phyloP scores from a whole-genome alignment of 2,797 vertebrate species.

The Ctenopoma kingsleyae region DNA sequence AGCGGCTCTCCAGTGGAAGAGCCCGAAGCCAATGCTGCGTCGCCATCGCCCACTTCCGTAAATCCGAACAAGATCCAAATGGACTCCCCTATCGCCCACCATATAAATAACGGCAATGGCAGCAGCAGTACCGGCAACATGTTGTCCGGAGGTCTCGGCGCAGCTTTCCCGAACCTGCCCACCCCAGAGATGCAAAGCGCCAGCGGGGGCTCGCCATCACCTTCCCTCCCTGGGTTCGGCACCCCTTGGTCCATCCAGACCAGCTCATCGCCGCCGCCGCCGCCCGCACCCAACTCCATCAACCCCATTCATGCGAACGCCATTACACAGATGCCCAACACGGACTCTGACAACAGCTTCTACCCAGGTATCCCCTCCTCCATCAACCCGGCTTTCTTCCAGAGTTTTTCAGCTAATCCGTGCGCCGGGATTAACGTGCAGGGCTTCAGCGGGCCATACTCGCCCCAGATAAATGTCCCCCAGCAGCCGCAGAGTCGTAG shows the following conservation, averaged over 20 bases:
- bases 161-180: constrained; percentile 90
- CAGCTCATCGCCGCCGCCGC: constrained; percentile 86
- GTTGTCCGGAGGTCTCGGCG: constrained; percentile 88
- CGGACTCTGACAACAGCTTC: constrained; percentile 92
- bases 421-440: constrained; percentile 89
- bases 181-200: constrained; percentile 88
- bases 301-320: constrained; percentile 79
- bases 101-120: constrained; percentile 85
- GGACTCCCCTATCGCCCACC: constrained; percentile 93
- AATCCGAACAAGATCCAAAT: constrained; percentile 84
- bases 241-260: constrained; percentile 97
- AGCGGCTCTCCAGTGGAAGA: constrained; percentile 70
- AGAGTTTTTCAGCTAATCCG: constrained; percentile 92
- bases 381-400: constrained; percentile 96
- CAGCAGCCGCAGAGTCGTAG: constrained; percentile 90
- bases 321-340: constrained; percentile 85
- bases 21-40: constrained; percentile 84
- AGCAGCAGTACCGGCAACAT: constrained; percentile 84
- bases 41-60: constrained; percentile 81
- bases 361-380: constrained; percentile 94
- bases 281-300: constrained; percentile 77
- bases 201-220: constrained; percentile 87
- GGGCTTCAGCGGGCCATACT: constrained; percentile 90
- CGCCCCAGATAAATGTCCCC: constrained; percentile 90
- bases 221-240: constrained; percentile 91